Evolutionary conservation across 2,888 invertebrate genomes (phyloP), one percentile per base, ranked within the genome.

Genomic region (Bombylius major): DNA sequence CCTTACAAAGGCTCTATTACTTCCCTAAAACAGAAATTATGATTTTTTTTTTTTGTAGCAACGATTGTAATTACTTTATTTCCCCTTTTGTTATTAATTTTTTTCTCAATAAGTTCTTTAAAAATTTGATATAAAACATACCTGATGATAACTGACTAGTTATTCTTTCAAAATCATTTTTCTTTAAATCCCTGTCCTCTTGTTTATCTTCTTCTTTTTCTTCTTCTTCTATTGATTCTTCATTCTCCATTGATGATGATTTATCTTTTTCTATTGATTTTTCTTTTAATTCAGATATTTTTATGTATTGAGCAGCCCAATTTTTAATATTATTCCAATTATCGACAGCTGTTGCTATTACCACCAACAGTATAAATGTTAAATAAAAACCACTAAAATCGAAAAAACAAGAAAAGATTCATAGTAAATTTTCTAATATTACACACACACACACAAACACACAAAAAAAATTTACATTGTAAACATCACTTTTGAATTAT

Each of bases 381-480:
- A 51, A 50, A 46, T 60, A 56, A 32, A 60, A 58, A 31, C 57
- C 60, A n/a, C 60, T 63, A 46, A 12, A 56, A 55, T 61, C 33
- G 11, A 11, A 11, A 23, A 23, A 23, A 23, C 1, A 42, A 42
- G 11, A 11, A 42, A 42, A 42, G 11, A 11, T 11, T 42, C 39
- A 9, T 9, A 39, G 4, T 39, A 9, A 42, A 11, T 42, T 42
- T 11, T 11, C 9, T 11, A 42, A 42, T 42, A 11, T 42, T 42
- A 8, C 36, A 36, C 9, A 1, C n/a, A n/a, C n/a, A n/a, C n/a
- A n/a, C n/a, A n/a, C n/a, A n/a, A n/a, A n/a, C n/a, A n/a, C n/a
- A n/a, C n/a, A 8, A 8, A 36, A 9, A 9, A 36, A 47, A 69
- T 77, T 71, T 67, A 79, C 79, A 78, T 62, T 48, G 77, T 77